Evolutionary conservation across 2,113 vertebrate genomes (phyloP).

Genomic region (Alligator sinensis): DNA sequence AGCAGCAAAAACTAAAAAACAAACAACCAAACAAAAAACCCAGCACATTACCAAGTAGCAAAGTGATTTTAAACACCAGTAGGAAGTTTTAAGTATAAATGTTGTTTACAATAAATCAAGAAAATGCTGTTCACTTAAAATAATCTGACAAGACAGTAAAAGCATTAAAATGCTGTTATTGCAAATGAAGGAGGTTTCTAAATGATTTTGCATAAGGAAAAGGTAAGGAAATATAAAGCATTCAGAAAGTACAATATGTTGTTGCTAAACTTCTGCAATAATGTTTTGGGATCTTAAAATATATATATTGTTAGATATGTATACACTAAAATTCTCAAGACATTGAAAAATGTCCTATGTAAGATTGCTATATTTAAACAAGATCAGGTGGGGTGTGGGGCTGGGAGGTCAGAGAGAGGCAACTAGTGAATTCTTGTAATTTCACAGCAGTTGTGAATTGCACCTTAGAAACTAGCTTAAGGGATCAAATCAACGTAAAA

Average conservation of each 20-base stretch:
- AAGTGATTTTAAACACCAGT: neutral
- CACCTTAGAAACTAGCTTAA: neutral
- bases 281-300: neutral
- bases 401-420: neutral
- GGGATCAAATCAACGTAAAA: neutral
- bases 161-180: neutral
- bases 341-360: neutral
- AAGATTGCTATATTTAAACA: neutral
- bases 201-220: neutral
- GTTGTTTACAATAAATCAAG: neutral
- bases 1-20: slow-evolving; percentile 26
- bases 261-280: neutral
- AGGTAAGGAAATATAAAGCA: neutral
- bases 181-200: neutral
- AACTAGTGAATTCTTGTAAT: neutral
- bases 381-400: neutral
- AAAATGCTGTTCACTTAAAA: neutral
- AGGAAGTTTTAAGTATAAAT: neutral
- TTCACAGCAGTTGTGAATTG: neutral
- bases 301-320: neutral
- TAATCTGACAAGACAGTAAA: neutral
- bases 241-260: neutral
- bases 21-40: neutral
- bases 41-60: neutral
- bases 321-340: neutral